Evolutionary conservation across 1,140 invertebrate genomes (phyloP).

Genomic region (Bombus terrestris): DNA sequence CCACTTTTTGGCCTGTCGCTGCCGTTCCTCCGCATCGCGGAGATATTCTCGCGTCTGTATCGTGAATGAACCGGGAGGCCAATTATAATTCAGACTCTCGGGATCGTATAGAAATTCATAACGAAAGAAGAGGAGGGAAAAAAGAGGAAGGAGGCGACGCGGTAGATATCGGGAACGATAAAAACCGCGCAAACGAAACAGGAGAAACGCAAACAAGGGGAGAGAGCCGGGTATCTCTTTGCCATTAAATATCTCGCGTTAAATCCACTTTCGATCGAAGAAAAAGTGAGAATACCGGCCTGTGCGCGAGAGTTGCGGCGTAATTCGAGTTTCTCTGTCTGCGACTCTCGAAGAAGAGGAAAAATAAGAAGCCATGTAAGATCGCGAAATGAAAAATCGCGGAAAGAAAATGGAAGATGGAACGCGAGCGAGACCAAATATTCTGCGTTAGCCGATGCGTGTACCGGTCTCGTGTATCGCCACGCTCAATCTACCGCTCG

Average conservation of each 20-base stretch:
- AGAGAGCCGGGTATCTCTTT: not conserved
- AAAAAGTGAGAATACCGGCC: not conserved
- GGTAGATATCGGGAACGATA: constrained; percentile 7
- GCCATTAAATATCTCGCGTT: constrained; percentile 13
- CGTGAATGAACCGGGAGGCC: constrained; percentile 5
- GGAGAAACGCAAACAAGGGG: not conserved
- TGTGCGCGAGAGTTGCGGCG: not conserved
- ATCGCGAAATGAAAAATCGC: not conserved
- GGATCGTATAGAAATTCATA: constrained; percentile 41
- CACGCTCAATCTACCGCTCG: constrained; percentile 44
- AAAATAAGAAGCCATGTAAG: not conserved
- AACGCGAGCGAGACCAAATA: not conserved
- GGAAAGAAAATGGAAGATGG: not conserved
- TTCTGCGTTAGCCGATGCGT: constrained; percentile 34
- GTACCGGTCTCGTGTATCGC: constrained; percentile 48
- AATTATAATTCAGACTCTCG: constrained; percentile 43
- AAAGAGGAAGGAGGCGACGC: not conserved
- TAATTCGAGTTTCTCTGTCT: not conserved
- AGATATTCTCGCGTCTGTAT: constrained; percentile 1
- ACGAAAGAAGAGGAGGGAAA: not conserved
- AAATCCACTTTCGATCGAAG: not conserved
- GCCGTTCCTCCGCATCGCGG: not conserved
- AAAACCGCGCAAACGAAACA: constrained; percentile 26
- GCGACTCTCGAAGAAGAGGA: not conserved
- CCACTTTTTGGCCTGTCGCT: constrained; percentile 30